phyloP scores from a whole-genome alignment of 2,888 invertebrate species.

The Brenthis ino region DNA sequence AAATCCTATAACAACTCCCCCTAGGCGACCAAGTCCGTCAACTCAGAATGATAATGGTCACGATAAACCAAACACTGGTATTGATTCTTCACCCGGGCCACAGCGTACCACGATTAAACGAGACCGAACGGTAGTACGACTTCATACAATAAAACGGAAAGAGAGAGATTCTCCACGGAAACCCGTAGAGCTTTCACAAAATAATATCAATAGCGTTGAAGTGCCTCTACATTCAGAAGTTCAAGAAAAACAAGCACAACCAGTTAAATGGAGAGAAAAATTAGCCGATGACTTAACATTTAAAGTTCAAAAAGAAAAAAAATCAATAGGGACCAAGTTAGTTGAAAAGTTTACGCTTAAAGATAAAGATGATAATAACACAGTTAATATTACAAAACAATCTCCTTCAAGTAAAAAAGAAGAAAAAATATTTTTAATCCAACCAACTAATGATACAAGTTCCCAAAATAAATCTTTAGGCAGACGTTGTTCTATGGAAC shows the following conservation, averaged over 20 bases:
- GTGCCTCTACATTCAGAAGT: constrained; percentile 31
- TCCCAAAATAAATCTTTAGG: constrained; percentile 58
- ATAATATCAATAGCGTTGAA: constrained; percentile 25
- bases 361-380: constrained; percentile 67
- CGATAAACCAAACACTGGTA: constrained; percentile 72
- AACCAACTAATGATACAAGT: constrained; percentile 20
- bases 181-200: constrained; percentile 46
- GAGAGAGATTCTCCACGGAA: constrained; percentile 76
- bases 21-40: constrained; percentile 50
- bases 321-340: constrained; percentile 87
- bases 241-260: constrained; percentile 41
- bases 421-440: constrained; percentile 12
- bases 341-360: constrained; percentile 89
- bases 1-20: constrained; percentile 39
- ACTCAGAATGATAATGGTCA: constrained; percentile 64
- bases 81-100: constrained; percentile 67
- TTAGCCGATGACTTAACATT: constrained; percentile 82
- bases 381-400: constrained; percentile 42
- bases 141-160: constrained; percentile 84
- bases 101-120: constrained; percentile 85
- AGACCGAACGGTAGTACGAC: constrained; percentile 87
- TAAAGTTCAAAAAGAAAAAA: constrained; percentile 81
- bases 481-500: constrained; percentile 81
- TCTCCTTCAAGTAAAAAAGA: constrained; percentile 19
- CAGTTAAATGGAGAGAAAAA: constrained; percentile 83